Base-by-base conservation (phyloP, 2,888 invertebrate species). In the Drosophila basisetae region DNA sequence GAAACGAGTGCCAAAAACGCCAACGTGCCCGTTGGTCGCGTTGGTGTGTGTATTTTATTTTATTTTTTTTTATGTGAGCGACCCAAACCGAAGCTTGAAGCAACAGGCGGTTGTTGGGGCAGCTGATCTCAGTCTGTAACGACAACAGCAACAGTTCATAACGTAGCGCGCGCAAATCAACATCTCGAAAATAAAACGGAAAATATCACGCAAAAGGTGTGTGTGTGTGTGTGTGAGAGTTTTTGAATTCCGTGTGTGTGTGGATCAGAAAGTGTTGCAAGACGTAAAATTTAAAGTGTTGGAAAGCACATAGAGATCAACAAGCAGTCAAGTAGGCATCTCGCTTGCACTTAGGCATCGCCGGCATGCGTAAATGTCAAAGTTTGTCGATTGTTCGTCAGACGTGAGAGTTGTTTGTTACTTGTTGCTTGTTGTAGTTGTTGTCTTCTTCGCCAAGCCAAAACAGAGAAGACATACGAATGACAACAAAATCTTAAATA, bases 81-180 rank as follows among this genome's bases (percentile, higher is more conserved):
- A 65, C 54, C 62, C 62, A 33, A 16, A 63, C n/a, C 66, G 62
- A 78, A 53, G 31, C 67, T 47, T 66, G 58, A 58, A 89, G 89
- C 81, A 89, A 91, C 89, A 89, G 91, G 91, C 91, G 82, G 87
- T 90, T 91, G 82, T 78, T 71, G 75, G 73, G 73, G 69, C 49
- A 55, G 55, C 43, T 80, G 84, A 91, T 87, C 81, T 91, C 88
- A 91, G 91, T 91, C 82, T 83, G 69, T 68, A 81, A 67, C 73
- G 81, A 83, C 82, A 79, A 74, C 83, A 72, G 75, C 78, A 83
- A 77, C 85, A 73, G 80, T 91, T 82, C 82, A 87, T 82, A 91
- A 76, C 78, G 76, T 70, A 74, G 72, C 91, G 89, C 85, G 91
- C 89, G 91, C 73, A 69, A 86, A 54, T 60, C 41, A 53, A 58